Evolutionary conservation across 2,888 invertebrate species (phyloP).

Genomic region (Rhingia rostrata): DNA sequence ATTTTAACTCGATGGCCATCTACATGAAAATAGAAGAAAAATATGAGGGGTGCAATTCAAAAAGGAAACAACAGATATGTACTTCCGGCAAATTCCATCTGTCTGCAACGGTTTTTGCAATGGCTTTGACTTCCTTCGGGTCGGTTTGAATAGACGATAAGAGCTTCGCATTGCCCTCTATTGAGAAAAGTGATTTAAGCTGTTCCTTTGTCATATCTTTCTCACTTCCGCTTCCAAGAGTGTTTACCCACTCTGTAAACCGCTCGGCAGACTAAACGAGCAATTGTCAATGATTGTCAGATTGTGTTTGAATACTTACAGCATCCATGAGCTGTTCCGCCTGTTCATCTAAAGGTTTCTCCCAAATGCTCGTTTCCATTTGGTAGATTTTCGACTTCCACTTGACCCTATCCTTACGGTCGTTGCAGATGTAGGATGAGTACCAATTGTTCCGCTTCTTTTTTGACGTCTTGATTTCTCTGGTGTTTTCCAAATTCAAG

Average conservation of each 20-base stretch:
- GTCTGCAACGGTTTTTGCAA: slow-evolving; percentile 81
- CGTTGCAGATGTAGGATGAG: slow-evolving; percentile 77
- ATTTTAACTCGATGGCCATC: slow-evolving; percentile 82
- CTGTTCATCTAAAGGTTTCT: slow-evolving; percentile 81
- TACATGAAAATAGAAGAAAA: slow-evolving; percentile 48
- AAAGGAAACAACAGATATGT: slow-evolving; percentile 13
- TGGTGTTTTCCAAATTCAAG: slow-evolving; percentile 77
- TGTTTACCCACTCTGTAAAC: slow-evolving; percentile 81
- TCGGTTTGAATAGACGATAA: slow-evolving; percentile 80
- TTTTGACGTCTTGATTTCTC: slow-evolving; percentile 75
- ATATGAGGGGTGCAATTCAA: too few species aligned
- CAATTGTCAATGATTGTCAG: neutral
- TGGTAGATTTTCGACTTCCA: slow-evolving; percentile 81
- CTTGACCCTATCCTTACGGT: slow-evolving; percentile 79
- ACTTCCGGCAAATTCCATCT: slow-evolving; percentile 81
- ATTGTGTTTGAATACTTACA: slow-evolving; percentile 75
- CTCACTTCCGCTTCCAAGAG: slow-evolving; percentile 78
- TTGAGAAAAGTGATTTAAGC: slow-evolving; percentile 81
- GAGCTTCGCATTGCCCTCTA: slow-evolving; percentile 80
- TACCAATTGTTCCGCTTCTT: slow-evolving; percentile 79
- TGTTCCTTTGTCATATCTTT: slow-evolving; percentile 80
- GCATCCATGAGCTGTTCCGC: slow-evolving; percentile 82
- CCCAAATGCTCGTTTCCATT: slow-evolving; percentile 76
- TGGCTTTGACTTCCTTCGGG: slow-evolving; percentile 81
- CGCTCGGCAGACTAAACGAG: slow-evolving; percentile 79